Conservation (phyloP, 2,888 invertebrate species). For the Portevinia maculata region DNA sequence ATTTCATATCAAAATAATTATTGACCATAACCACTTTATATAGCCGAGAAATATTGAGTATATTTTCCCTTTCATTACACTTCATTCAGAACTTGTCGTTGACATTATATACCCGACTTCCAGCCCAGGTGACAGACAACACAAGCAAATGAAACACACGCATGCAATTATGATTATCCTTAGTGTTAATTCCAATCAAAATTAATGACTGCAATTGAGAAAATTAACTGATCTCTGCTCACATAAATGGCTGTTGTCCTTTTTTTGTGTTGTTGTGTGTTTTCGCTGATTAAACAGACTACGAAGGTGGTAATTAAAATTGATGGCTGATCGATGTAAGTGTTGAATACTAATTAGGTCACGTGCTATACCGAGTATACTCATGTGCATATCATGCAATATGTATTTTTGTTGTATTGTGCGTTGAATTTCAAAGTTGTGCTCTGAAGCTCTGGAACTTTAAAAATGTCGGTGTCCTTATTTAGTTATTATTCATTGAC, state of each 20-base stretch:
- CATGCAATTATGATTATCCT: conserved; percentile 48
- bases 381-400: conserved; percentile 31
- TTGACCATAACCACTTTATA: too few relatives aligned
- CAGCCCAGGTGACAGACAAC: background rate
- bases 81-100: background rate
- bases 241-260: conserved; percentile 42
- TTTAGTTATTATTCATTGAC: conserved; percentile 8
- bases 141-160: conserved; percentile 7
- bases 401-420: conserved; percentile 2
- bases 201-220: conserved; percentile 53
- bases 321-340: conserved; percentile 65
- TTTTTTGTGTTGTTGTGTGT: conserved; percentile 11
- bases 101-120: background rate
- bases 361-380: conserved; percentile 24
- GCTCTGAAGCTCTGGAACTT: background rate
- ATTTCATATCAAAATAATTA: too few relatives aligned
- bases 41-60: too few relatives aligned
- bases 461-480: conserved; percentile 22
- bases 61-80: background rate
- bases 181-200: conserved; percentile 60
- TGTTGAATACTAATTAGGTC: conserved; percentile 63
- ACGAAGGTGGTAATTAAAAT: conserved; percentile 66
- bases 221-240: conserved; percentile 45
- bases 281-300: conserved; percentile 49
- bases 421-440: conserved; percentile 3